Evolutionary conservation across 2,888 invertebrate genomes (phyloP).

Genomic region (Andrena flavipes): DNA sequence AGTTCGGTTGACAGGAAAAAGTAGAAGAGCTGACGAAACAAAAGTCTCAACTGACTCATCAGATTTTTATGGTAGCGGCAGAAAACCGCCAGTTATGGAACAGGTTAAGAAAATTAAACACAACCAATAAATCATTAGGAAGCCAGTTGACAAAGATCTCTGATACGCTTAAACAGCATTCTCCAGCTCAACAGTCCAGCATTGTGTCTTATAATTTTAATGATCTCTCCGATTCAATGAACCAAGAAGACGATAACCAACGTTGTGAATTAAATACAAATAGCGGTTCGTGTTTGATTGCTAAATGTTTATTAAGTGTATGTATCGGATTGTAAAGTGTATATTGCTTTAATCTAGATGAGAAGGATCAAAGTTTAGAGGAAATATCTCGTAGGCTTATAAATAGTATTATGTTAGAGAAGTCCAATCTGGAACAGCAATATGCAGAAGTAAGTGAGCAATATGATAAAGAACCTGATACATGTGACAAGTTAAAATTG

Average conservation of each 20-base stretch:
- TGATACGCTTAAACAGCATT: slow-evolving; percentile 85
- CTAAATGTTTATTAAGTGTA: background rate
- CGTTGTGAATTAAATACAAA: slow-evolving; percentile 59
- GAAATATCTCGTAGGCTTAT: slow-evolving; percentile 91
- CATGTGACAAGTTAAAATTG: slow-evolving; percentile 19
- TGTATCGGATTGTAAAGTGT: background rate
- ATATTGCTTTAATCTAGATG: slow-evolving; percentile 63
- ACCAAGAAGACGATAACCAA: slow-evolving; percentile 66
- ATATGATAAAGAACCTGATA: background rate
- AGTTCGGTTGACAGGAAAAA: slow-evolving; percentile 85
- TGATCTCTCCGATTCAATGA: slow-evolving; percentile 63
- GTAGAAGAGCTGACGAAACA: slow-evolving; percentile 90
- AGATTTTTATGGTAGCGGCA: slow-evolving; percentile 92
- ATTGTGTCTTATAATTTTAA: slow-evolving; percentile 75
- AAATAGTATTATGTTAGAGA: slow-evolving; percentile 89
- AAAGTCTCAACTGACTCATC: slow-evolving; percentile 91
- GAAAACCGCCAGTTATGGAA: slow-evolving; percentile 94
- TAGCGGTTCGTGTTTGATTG: slow-evolving; percentile 67
- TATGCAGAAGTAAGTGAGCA: slow-evolving; percentile 85
- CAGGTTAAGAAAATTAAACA: slow-evolving; percentile 88
- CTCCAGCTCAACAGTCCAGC: slow-evolving; percentile 75
- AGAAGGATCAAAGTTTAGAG: slow-evolving; percentile 88
- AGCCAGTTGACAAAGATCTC: slow-evolving; percentile 86
- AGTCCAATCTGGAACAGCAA: slow-evolving; percentile 89
- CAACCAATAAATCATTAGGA: slow-evolving; percentile 86